Base-by-base conservation (phyloP, 2,797 vertebrate genomes). In the Myoxocephalus aenaeus region DNA sequence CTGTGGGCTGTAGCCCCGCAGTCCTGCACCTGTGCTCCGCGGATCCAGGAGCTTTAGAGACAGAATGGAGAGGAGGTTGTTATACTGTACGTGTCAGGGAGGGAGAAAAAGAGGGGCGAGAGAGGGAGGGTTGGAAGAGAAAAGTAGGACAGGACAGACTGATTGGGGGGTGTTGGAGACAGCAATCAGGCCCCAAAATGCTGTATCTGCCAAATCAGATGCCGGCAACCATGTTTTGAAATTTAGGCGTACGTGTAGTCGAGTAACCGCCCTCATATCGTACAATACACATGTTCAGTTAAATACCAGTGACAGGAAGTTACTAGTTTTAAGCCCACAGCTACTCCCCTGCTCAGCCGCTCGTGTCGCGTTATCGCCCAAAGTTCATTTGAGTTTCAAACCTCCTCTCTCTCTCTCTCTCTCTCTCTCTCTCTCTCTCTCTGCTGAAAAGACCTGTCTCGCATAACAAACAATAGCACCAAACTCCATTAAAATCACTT, bases 401-500 rank as follows among this genome's bases (percentile, higher is more conserved):
- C 51, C 59, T 76, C 36, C 65, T 42, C 70, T 54, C 53, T 3
- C 9, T 7, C 44, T 48, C 44, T 18, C 44, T 48, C 44, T 18
- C 70, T 51, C 70, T 54, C 53, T 3, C 9, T 7, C 44, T 48
- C 44, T 18, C 44, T 48, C 44, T 18, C 44, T 48, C 57, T n/a
- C 1, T 20, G 36, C 82, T 74, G 87, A 88, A 86, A 86, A 88
- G 90, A 86, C 87, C 88, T 86, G 91, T 90, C 91, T 91, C 44
- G 82, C 90, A 89, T 93, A 90, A 92, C 90, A 93, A 93, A 93
- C 91, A 93, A 86, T 91, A 90, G 80, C 84, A 86, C 78, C 86
- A 89, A 91, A 92, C 86, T 88, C 90, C 86, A 93, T 94, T 94
- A 93, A 92, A 93, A 92, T 90, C 90, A 86, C 86, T 92, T 93